These are phyloP conservation scores for Thumatha senex DNA, from an alignment of 2,888 invertebrate species.

Conservation along the genomic window DNA sequence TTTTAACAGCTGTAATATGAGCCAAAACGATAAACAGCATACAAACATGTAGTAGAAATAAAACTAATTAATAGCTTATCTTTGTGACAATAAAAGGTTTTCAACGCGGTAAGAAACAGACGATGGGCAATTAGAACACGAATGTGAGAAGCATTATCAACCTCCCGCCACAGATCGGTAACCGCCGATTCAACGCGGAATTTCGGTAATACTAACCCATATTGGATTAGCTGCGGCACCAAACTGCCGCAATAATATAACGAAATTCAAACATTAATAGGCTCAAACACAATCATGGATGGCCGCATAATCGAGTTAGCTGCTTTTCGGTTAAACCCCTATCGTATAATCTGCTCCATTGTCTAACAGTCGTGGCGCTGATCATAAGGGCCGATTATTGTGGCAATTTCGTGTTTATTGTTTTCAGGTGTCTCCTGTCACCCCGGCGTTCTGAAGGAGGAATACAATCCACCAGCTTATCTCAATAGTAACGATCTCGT, in stretches of 20 bases:
- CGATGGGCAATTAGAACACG: constrained; percentile 42
- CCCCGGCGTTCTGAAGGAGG: constrained; percentile 52
- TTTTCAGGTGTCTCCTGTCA: constrained; percentile 76
- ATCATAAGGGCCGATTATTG: constrained; percentile 81
- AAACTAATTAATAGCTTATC: constrained; percentile 17
- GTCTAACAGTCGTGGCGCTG: constrained; percentile 72
- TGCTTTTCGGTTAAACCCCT: constrained; percentile 80
- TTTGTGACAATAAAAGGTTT: constrained; percentile 19
- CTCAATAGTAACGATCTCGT: constrained; percentile 49
- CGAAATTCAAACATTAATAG: constrained; percentile 83
- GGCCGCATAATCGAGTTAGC: constrained; percentile 82
- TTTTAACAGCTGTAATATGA: not conserved
- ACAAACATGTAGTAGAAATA: constrained; percentile 15
- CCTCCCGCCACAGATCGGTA: constrained; percentile 39
- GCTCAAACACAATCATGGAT: constrained; percentile 81
- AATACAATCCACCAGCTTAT: constrained; percentile 57
- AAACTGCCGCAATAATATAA: constrained; percentile 77
- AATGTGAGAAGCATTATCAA: constrained; percentile 51
- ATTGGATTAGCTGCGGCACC: constrained; percentile 72
- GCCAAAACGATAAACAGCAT: not conserved
- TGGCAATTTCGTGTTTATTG: constrained; percentile 80
- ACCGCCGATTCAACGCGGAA: constrained; percentile 57
- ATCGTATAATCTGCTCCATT: constrained; percentile 80
- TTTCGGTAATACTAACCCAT: constrained; percentile 71
- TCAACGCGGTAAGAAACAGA: constrained; percentile 37